phyloP scores from a whole-genome alignment of 2,888 invertebrate genomes.

The Dryococelus australis region DNA sequence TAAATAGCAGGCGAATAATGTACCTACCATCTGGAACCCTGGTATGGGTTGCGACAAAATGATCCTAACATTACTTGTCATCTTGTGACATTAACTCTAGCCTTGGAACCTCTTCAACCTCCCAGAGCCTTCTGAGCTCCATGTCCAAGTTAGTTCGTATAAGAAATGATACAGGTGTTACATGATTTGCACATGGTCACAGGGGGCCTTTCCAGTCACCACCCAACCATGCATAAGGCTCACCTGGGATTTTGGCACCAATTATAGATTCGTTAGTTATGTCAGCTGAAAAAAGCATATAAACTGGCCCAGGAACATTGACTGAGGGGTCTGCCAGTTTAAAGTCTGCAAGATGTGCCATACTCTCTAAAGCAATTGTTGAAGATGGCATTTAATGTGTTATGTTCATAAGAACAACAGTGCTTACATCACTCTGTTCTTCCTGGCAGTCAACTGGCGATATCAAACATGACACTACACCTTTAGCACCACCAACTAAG shows the following conservation, averaged over 20 bases:
- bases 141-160: neutral
- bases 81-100: neutral
- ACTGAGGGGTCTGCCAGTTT: neutral
- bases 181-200: neutral
- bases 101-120: neutral
- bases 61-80: neutral
- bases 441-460: neutral
- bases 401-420: neutral
- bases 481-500: neutral
- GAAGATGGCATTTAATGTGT: neutral
- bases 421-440: neutral
- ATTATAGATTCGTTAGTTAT: neutral
- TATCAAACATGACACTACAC: neutral
- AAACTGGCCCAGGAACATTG: neutral
- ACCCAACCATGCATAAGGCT: neutral
- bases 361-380: neutral
- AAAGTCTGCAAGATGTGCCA: neutral
- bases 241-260: neutral
- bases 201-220: neutral
- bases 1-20: neutral
- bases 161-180: neutral
- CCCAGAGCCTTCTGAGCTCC: neutral
- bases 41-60: neutral
- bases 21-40: neutral
- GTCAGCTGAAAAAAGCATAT: neutral